Base-by-base conservation (phyloP, 2,888 invertebrate species). In the Diadegma fenestrale region DNA sequence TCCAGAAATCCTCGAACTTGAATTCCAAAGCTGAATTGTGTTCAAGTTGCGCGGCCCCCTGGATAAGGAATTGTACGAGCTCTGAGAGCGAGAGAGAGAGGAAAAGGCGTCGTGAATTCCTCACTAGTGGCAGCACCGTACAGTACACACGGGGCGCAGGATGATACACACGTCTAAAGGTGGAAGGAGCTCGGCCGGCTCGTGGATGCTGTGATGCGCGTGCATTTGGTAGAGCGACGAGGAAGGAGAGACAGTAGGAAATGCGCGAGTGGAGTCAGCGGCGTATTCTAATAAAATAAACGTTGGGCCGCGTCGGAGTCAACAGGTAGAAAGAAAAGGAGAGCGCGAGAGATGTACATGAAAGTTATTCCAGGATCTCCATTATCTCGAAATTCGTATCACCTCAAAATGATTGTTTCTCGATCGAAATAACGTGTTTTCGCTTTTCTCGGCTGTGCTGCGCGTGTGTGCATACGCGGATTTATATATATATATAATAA, bases 111-210 rank as follows among this genome's bases (percentile, higher is more conserved):
- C 10, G 5, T 26, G 66, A 69, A 82, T 88, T 88, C 84, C 86
- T 84, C 88, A 86, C 64, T 19, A 33, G 80, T 19, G 78, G 84
- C 87, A 83, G 82, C 73, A 76, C 73, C n/a, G 75, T 86, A 6
- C 48, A 51, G 48, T 48, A 48, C 45, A 48, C 45, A 48, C 14
- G 45, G 37, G 37, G n/a, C n/a, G n/a, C 10, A 37, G 37, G 37
- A 37, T 7, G 37, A 37, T 37, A 37, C 51, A 54, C 66, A 14
- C 63, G 26, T n/a, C n/a, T 76, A 61, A 12, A 26, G 68, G 58
- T 45, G 58, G 54, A 66, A 79, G 79, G 33, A 45, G 63, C n/a
- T n/a, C 14, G 37, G 61, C 14, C 76, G 51, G 37, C 37, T 12
- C 19, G 17, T 7, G 54, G 51, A 45, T 43, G 45, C 64, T 63